Evolutionary conservation across 2,888 invertebrate genomes (phyloP), one percentile per base, ranked within the genome.

Genomic region (Diabrotica balteata): DNA sequence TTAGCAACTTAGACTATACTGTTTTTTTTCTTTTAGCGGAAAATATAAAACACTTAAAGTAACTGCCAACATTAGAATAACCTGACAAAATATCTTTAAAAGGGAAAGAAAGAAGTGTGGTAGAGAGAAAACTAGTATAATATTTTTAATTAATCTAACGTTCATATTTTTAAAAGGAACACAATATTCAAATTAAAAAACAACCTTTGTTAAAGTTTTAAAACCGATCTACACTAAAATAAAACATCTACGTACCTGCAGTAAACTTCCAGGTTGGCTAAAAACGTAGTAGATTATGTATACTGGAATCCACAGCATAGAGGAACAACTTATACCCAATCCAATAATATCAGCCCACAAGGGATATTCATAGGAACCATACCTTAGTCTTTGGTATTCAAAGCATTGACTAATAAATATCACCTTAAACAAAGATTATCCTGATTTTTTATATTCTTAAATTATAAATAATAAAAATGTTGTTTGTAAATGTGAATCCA

Each of bases 261-360:
- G 81, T 17, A 89, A 78, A 3, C 86, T 83, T 69, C 87, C 88
- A 4, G 87, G 85, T 52, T 85, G 83, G 1, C 82, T 81, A 22
- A 87, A 73, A 3, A 90, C 78, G 75, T 89, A 90, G 78, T 89
- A 90, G 67, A 89, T 75, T 4, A 88, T 88, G 74, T 90, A 90
- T 10, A 82, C 82, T 8, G 90, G 90, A 69, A 90, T 86, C 87
- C 89, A 90, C 43, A 90, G 80, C 89, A 91, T 90, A 4, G 90
- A 90, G 4, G 88, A 85, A 46, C 88, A 82, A 72, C 89, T 90
- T 63, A 91, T 83, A 51, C 84, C 81, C 73, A 89, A 85, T n/a
- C 90, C 90, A 46, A 90, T 77, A 51, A 85, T 80, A 76, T 89
- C 87, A 0, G 90, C 89, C 89, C 90, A 90, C 65, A 80, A 77